These are phyloP conservation scores for Chrysodeixis includens DNA, from an alignment of 2,888 invertebrate species.

Conservation along the genomic window DNA sequence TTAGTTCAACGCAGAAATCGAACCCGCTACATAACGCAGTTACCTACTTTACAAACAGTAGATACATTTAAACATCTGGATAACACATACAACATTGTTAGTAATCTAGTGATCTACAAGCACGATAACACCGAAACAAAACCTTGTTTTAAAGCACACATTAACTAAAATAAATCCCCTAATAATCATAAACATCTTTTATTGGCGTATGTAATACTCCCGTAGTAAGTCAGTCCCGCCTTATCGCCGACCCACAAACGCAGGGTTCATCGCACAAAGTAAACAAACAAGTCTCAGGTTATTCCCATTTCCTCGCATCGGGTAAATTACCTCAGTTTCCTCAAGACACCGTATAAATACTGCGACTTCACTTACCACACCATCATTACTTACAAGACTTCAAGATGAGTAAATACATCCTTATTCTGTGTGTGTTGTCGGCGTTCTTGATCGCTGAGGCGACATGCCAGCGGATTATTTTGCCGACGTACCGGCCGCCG, in stretches of 20 bases:
- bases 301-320: slow-evolving; percentile 35
- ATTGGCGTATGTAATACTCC: too few species aligned
- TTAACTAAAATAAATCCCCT: too few species aligned
- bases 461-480: slow-evolving; percentile 28
- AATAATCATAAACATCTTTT: too few species aligned
- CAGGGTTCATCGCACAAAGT: slow-evolving; percentile 9
- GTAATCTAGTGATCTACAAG: too few species aligned
- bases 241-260: slow-evolving; percentile 1
- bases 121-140: neutral
- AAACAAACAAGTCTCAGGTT: slow-evolving; percentile 35
- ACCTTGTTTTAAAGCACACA: neutral
- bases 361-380: neutral
- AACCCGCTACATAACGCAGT: too few species aligned
- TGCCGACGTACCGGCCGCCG: slow-evolving; percentile 30
- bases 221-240: neutral
- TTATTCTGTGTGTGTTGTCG: slow-evolving; percentile 32
- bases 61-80: too few species aligned
- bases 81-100: too few species aligned
- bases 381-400: slow-evolving; percentile 23
- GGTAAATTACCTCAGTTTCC: slow-evolving; percentile 42
- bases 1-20: too few species aligned
- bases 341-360: slow-evolving; percentile 39
- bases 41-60: too few species aligned
- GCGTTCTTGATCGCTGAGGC: slow-evolving; percentile 40
- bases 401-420: slow-evolving; percentile 38